Conservation (phyloP, 2,113 vertebrate genomes). For the Carollia perspicillata region DNA sequence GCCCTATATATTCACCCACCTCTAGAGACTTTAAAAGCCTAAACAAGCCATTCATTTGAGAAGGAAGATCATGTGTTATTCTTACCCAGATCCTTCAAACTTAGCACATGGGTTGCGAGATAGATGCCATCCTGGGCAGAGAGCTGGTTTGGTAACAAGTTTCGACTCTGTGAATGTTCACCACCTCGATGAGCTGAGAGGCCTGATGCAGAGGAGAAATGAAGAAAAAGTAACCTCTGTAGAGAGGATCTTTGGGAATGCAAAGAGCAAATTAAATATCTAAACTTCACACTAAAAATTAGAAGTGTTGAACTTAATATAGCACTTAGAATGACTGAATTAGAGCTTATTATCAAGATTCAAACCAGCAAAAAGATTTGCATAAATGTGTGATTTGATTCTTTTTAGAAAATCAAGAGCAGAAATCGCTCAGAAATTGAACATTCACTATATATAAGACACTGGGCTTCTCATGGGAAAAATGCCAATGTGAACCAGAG, state of each 20-base stretch:
- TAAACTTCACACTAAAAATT: not conserved
- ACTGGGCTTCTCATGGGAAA: not conserved
- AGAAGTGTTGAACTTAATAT: slow-evolving; percentile 5
- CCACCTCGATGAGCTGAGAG: not conserved
- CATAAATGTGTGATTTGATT: not conserved
- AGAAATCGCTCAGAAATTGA: not conserved
- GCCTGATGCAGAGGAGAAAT: not conserved
- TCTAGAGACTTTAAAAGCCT: not conserved
- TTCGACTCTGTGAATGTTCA: not conserved
- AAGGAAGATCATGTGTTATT: not conserved
- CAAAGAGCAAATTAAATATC: not conserved
- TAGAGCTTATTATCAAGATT: slow-evolving; percentile 9
- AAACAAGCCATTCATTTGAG: not conserved
- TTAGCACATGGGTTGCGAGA: not conserved
- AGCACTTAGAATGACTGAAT: slow-evolving; percentile 3
- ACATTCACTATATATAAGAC: not conserved
- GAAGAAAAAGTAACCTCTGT: not conserved
- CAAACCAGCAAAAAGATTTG: slow-evolving; percentile 4
- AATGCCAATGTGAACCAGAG: not conserved
- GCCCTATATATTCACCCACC: not conserved
- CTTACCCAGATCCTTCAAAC: not conserved
- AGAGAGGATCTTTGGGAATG: not conserved
- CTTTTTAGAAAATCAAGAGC: not conserved
- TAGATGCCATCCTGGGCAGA: not conserved
- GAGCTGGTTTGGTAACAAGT: not conserved